These are phyloP conservation scores for Frankliniella intonsa DNA, from an alignment of 2,888 invertebrate species.

Conservation along the genomic window DNA sequence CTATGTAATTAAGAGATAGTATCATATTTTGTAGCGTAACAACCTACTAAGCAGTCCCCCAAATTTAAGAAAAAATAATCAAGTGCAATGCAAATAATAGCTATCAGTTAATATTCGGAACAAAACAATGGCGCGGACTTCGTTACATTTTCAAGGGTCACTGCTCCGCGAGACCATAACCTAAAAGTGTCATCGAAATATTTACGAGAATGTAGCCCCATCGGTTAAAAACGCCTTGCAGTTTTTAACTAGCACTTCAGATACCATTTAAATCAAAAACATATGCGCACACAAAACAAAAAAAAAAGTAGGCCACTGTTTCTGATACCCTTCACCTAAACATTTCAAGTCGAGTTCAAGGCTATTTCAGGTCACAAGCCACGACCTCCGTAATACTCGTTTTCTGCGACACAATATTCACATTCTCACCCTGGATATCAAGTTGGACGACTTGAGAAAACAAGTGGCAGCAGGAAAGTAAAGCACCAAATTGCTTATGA, in stretches of 20 bases:
- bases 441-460: no score
- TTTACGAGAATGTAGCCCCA: no score
- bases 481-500: no score
- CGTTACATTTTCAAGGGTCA: not conserved
- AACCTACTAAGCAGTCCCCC: not conserved
- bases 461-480: no score
- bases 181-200: not conserved
- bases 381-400: not conserved
- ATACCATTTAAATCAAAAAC: no score
- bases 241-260: no score
- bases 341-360: not conserved
- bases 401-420: not conserved
- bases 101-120: not conserved
- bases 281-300: no score
- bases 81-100: no score
- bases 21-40: not conserved
- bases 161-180: not conserved
- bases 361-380: conserved; percentile 19
- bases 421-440: not conserved
- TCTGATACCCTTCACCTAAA: no score
- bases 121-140: not conserved
- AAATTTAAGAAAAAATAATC: not conserved
- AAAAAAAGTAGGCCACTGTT: no score
- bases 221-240: no score
- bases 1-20: not conserved